A percentile compares a stretch with the other conserved stretches of the same genome.
Evolutionary conservation across 2,113 vertebrate genomes (phyloP).

Genomic region (Rhinogobius similis): DNA sequence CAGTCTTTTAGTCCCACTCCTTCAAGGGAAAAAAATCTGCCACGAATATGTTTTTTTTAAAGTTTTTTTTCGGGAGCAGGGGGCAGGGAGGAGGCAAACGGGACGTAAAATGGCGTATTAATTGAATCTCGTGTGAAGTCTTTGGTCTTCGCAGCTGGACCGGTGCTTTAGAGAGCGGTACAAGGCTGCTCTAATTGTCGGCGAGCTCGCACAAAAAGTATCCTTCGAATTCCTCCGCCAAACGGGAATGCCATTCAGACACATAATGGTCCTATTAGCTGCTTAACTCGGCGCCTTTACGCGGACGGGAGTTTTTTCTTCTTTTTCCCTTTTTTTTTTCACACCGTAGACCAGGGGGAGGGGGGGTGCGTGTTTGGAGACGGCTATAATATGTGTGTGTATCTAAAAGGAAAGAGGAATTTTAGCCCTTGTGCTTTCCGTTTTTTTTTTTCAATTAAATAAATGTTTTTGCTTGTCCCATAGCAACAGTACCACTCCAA

Average conservation of each 20-base stretch:
- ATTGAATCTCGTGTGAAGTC: constrained; percentile 92
- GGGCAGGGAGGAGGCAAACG: constrained; percentile 73
- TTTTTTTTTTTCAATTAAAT: constrained; percentile 31
- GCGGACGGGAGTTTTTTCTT: constrained; percentile 75
- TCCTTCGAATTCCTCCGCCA: constrained; percentile 96
- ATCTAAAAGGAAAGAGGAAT: constrained; percentile 21
- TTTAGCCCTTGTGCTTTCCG: constrained; percentile 15
- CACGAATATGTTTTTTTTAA: constrained; percentile 79
- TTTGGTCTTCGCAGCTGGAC: constrained; percentile 88
- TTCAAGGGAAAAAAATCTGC: constrained; percentile 87
- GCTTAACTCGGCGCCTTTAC: constrained; percentile 88
- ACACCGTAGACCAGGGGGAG: neutral
- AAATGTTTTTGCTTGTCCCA: constrained; percentile 35
- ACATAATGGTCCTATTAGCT: constrained; percentile 94
- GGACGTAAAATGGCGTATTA: constrained; percentile 95
- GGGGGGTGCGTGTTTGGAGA: constrained; percentile 4
- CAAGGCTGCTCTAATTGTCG: constrained; percentile 90
- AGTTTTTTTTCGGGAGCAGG: constrained; percentile 3
- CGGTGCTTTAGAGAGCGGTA: constrained; percentile 86
- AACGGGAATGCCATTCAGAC: constrained; percentile 88
- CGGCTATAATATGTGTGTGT: constrained; percentile 16
- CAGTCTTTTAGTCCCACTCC: constrained; percentile 55
- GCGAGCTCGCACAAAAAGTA: constrained; percentile 89
- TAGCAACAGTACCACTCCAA: constrained; percentile 99
- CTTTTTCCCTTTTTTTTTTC: too few species aligned